Percentiles rank a stretch among this genome's conserved stretches.
phyloP scores from a whole-genome alignment of 2,797 vertebrate species.

The Lutjanus argentimaculatus region DNA sequence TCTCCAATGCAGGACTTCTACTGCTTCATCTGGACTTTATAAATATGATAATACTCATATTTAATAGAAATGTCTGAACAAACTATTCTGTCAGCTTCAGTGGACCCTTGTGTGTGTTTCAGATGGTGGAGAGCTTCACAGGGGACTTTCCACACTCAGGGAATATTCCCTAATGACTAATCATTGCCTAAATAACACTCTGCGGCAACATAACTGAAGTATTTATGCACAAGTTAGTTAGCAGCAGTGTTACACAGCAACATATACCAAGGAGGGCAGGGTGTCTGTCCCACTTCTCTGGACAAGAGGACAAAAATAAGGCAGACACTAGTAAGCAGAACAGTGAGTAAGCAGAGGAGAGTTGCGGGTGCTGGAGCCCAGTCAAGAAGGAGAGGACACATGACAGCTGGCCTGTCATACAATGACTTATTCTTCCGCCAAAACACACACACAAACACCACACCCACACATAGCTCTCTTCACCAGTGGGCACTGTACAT shows the following conservation, averaged over 20 bases:
- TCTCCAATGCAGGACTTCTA: too few relatives aligned
- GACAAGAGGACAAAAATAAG: conserved; percentile 53
- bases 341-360: conserved; percentile 67
- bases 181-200: conserved; percentile 36
- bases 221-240: conserved; percentile 27
- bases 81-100: background rate
- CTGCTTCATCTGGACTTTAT: background rate
- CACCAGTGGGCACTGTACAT: conserved; percentile 31
- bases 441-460: conserved; percentile 46
- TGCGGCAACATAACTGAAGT: conserved; percentile 15
- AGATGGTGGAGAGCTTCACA: conserved; percentile 10
- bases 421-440: conserved; percentile 85
- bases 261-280: conserved; percentile 8
- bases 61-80: background rate
- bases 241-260: conserved; percentile 9
- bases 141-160: conserved; percentile 51
- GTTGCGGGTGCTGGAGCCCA: conserved; percentile 72
- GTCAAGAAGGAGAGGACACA: conserved; percentile 77
- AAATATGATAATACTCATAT: background rate
- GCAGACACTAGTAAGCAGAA: conserved; percentile 29
- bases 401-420: conserved; percentile 87
- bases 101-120: background rate
- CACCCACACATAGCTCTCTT: conserved; percentile 34
- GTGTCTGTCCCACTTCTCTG: conserved; percentile 42
- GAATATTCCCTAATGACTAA: conserved; percentile 41